Evolutionary conservation across 2,797 vertebrate genomes (phyloP), one percentile per base, ranked within the genome.

Genomic region (Artibeus jamaicensis): DNA sequence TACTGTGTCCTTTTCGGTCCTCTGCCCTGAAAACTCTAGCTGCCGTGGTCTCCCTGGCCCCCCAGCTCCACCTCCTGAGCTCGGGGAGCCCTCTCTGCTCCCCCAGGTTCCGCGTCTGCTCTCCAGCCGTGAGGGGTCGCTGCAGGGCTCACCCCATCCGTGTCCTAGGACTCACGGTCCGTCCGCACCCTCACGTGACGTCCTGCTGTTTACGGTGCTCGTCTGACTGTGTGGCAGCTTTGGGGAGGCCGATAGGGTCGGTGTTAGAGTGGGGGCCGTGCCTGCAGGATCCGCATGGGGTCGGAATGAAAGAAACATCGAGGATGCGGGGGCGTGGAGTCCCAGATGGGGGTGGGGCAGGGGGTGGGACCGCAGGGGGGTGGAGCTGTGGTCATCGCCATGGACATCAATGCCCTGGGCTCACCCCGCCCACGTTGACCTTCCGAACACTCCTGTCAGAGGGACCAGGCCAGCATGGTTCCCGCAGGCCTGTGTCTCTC

Each of bases 81-180:
- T 39, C 5, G 11, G 53, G 68, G 15, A 34, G 46, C 24, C 59
- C 6, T 18, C 39, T 46, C 8, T 57, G 2, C 9, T 44, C 29
- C 39, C 9, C 59, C 59, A 32, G 29, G 12, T 5, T 15, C 59
- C 29, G 12, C 2, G 6, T 16, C 29, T 16, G 59, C 59, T 32
- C 44, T 87, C 32, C 5, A 34, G 15, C 37, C 46, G 53, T 4
- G n/a, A 70, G 7, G 19, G 9, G 44, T 24, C 0, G 0, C 32
- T 0, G 4, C 3, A 2, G 57, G 57, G 8, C 62, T 81, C 34
- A 46, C 9, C 39, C 39, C 37, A 0, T 24, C 19, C 21, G 1
- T 48, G 65, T 76, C 65, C 67, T 37, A 12, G 50, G 44, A 11
- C 10, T 24, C 34, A 19, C 68, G 0, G 9, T n/a, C 16, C 46